Base-by-base conservation (phyloP, 2,797 vertebrate species). In the Lindbergichthys nudifrons region DNA sequence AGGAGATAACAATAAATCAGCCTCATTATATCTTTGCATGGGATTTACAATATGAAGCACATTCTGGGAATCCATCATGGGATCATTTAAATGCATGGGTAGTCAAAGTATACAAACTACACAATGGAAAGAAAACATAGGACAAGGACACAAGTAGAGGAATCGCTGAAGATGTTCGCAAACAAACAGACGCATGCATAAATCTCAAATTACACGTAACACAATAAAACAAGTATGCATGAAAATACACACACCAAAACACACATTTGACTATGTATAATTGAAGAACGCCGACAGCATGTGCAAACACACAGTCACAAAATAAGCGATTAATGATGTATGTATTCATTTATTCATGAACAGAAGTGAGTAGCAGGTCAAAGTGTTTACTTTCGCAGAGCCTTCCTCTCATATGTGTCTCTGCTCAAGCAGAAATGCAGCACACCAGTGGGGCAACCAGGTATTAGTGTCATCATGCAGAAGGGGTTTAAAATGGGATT, bases 331-430 rank as follows among this genome's bases (percentile, higher is more conserved):
- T 45, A 75, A 85, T 80, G 69, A 77, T 87, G 78, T 6, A 82
- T 76, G 36, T 21, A 18, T 59, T 85, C 0, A 83, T 87, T 87
- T 85, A 90, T 90, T 89, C 80, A 83, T 82, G 78, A 84, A 14
- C 23, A 62, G 53, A 50, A 79, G 76, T 30, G 73, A 82, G 79
- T 30, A 70, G 67, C 70, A 43, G 82, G 80, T 89, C 75, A 80
- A 48, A 52, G 15, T 66, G 85, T 86, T 87, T 75, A 77, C 84
- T 87, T 81, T 42, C 36, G 68, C 67, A 16, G 30, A 81, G 70
- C 10, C 56, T 42, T 82, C 62, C 53, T 81, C 64, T 86, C 77
- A 50, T 67, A 65, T 79, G 62, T 63, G 68, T 68, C 30, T 72
- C 67, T 50, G 46, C n/a, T 64, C 10, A 43, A 58, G 60, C 59